Base-by-base conservation (phyloP, 2,113 vertebrate genomes). In the Lathamus discolor region DNA sequence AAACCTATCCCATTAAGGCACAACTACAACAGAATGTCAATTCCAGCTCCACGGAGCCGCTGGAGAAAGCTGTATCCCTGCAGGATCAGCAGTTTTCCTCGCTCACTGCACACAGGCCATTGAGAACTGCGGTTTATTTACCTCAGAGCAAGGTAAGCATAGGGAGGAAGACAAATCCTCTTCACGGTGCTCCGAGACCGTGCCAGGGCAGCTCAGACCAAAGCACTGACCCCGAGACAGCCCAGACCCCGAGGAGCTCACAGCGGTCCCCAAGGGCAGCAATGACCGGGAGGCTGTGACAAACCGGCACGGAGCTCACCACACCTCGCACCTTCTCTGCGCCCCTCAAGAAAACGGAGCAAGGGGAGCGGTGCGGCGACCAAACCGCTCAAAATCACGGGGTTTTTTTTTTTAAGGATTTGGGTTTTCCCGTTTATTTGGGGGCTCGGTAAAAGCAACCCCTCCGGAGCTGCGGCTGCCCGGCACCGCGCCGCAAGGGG, bases 321-420 rank as follows among this genome's bases (percentile, higher is more conserved):
- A 4, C 49, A 3, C 54, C n/a, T 31, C 68, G 17, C 9, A 37
- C 54, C 54, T 70, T n/a, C 81, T 46, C 73, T 33, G 28, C 22
- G 6, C 33, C 23, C 16, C 33, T 41, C 9, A 2, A n/a, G 23
- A 48, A 44, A 70, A 5, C 6, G 8, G 6, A 1, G 2, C 52
- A 49, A 28, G 10, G 4, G 1, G 4, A 11, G 27, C 3, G 6
- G 5, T 3, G 49, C 2, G 27, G 57, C 0, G 7, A 10, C 0
- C 2, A n/a, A 64, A 39, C 31, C 1, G 20, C 35, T 33, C 44
- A 8, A 62, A 66, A 35, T 0, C 48, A 19, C 24, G 5, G 10
- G 20, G 2, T 14, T 43, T 43, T 43, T 1, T 61, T 37, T 43
- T 61, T 37, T 39, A 37, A 10, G 18, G n/a, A 10, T 59, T 22